phyloP scores from a whole-genome alignment of 2,797 vertebrate genomes.

The Brotula barbata region DNA sequence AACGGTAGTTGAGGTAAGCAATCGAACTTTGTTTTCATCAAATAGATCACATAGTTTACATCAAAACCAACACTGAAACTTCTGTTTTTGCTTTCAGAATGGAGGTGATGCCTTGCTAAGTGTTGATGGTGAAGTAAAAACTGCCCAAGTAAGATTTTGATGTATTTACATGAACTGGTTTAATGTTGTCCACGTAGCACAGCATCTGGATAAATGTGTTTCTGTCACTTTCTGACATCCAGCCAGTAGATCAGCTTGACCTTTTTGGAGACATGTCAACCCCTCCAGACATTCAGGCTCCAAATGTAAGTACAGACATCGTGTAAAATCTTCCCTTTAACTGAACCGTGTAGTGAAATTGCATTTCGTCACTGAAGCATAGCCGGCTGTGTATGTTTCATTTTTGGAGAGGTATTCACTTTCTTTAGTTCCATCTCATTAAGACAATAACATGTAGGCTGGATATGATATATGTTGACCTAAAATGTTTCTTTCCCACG shows the following conservation, averaged over 20 bases:
- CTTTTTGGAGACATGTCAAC: constrained; percentile 98
- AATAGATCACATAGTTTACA: neutral
- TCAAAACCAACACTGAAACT: neutral
- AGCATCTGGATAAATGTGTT: constrained; percentile 23
- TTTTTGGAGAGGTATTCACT: neutral
- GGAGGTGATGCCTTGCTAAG: constrained; percentile 72
- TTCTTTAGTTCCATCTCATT: neutral
- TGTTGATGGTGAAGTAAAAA: constrained; percentile 73
- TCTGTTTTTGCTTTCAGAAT: constrained; percentile 77
- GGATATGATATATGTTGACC: no score
- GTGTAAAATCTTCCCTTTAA: constrained; percentile 35
- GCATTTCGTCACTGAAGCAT: neutral
- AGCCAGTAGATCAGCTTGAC: constrained; percentile 90
- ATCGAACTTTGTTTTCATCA: constrained; percentile 9
- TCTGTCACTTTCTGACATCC: constrained; percentile 46
- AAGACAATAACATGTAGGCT: neutral
- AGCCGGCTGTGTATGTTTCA: neutral
- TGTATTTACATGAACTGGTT: constrained; percentile 4
- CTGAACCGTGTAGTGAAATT: constrained; percentile 15
- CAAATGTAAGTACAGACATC: constrained; percentile 83
- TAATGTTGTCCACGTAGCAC: neutral
- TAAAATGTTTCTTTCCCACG: neutral
- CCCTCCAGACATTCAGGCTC: constrained; percentile 89
- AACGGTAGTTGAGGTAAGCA: constrained; percentile 80
- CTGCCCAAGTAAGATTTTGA: constrained; percentile 75